Percentiles rank a stretch among this genome's conserved stretches.
phyloP scores from a whole-genome alignment of 1,140 invertebrate species.

The Orchesella cincta region DNA sequence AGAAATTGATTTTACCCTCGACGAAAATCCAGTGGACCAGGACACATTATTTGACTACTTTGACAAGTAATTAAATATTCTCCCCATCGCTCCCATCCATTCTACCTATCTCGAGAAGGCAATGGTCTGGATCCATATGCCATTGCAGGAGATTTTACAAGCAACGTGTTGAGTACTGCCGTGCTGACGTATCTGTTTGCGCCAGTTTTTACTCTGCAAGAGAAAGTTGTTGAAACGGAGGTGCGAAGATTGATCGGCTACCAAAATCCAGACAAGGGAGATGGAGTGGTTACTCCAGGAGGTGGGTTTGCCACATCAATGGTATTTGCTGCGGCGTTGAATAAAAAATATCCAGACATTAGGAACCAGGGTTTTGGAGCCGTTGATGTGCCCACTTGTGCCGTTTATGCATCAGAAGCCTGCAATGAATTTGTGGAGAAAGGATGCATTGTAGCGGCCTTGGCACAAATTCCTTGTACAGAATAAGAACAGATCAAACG shows the following conservation, averaged over 20 bases:
- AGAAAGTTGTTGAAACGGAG: conserved; percentile 4
- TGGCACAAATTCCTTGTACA: neutral
- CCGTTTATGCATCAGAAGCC: conserved; percentile 28
- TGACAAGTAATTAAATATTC: conserved; percentile 4
- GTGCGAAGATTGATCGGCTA: conserved; percentile 34
- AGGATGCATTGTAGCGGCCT: conserved; percentile 32
- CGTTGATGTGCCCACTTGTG: neutral
- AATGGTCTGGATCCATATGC: conserved; percentile 40
- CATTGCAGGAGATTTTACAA: conserved; percentile 25
- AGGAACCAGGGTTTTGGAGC: conserved; percentile 22
- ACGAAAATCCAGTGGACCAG: neutral
- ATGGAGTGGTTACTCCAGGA: conserved; percentile 35
- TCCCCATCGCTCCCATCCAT: conserved; percentile 22
- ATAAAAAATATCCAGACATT: conserved; percentile 1
- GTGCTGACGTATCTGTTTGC: conserved; percentile 10
- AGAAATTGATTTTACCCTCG: conserved; percentile 1
- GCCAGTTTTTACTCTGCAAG: conserved; percentile 31
- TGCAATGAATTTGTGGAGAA: conserved; percentile 28
- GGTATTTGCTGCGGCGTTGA: conserved; percentile 13
- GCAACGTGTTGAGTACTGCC: neutral
- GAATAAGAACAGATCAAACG: neutral
- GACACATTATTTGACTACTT: neutral
- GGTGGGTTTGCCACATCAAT: conserved; percentile 1
- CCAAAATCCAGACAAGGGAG: neutral
- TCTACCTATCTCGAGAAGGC: neutral